Evolutionary conservation across 2,888 invertebrate species (phyloP).

Genomic region (Dastarcus helophoroides): DNA sequence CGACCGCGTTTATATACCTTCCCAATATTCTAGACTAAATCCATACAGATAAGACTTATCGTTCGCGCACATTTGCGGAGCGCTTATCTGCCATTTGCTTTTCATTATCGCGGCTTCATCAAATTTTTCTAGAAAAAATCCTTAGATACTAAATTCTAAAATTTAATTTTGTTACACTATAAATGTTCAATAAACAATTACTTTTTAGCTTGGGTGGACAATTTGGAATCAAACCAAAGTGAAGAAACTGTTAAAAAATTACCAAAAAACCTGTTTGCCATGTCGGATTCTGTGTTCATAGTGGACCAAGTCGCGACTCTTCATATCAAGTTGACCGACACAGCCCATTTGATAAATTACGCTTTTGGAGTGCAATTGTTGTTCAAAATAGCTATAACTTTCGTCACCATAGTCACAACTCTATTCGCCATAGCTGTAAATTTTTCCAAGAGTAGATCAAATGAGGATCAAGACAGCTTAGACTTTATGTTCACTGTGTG

Average conservation of each 20-base stretch:
- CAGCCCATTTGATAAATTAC: slow-evolving; percentile 23
- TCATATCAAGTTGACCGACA: slow-evolving; percentile 25
- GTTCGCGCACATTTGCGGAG: too few species aligned
- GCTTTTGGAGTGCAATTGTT: slow-evolving; percentile 25
- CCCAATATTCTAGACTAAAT: too few species aligned
- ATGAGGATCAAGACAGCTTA: slow-evolving; percentile 12
- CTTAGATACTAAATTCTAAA: too few species aligned
- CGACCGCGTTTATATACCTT: too few species aligned
- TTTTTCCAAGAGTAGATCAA: slow-evolving; percentile 16
- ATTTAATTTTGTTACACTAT: too few species aligned
- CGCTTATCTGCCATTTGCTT: too few species aligned
- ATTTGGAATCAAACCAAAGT: too few species aligned
- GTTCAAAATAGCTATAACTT: slow-evolving; percentile 22
- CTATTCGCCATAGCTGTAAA: slow-evolving; percentile 22
- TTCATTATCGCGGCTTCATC: too few species aligned
- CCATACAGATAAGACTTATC: too few species aligned
- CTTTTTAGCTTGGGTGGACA: too few species aligned
- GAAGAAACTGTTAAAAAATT: slow-evolving; percentile 10
- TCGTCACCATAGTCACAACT: slow-evolving; percentile 24
- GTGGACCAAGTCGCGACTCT: slow-evolving; percentile 23
- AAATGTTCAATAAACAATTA: too few species aligned
- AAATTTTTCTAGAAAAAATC: too few species aligned
- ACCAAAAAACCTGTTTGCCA: slow-evolving; percentile 13
- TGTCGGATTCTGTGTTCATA: slow-evolving; percentile 19
- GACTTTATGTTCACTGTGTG: slow-evolving; percentile 21